Evolutionary conservation across 2,888 invertebrate genomes (phyloP), one percentile per base, ranked within the genome.

Genomic region (Leptarthrus brevirostris): DNA sequence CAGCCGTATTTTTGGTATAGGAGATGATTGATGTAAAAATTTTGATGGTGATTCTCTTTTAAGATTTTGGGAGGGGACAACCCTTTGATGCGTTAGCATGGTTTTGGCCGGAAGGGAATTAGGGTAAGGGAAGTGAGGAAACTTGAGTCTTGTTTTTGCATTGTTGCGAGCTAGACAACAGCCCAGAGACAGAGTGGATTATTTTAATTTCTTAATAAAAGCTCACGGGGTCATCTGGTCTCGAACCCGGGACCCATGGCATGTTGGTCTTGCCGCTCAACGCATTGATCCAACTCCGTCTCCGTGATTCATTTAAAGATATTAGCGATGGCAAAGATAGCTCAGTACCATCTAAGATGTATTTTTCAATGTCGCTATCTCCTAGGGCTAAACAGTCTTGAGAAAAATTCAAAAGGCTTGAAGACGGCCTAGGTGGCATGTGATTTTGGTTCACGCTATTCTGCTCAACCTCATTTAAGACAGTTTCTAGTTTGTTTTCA

Each of bases 1-100:
- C 49, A 49, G 22, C 49, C 5, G 49, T 49, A 49, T 49, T 49
- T 49, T 49, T 49, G 49, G 18, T 49, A 49, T 49, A 49, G 49
- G 49, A 49, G 49, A 49, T 49, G 49, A 49, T 14, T 49, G 49
- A 49, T 49, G 49, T 49, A 49, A 49, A 49, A 49, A 49, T 49
- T 49, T 49, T 16, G 49, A 2, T 49, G 0, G 40, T 12, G 40
- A 10, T 40, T 40, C 40, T 44, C 12, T 44, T 44, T 44, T 4
- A 44, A 44, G 44, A 44, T 30, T 30, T 30, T 30, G 30, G 8
- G n/a, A n/a, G n/a, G n/a, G n/a, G n/a, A n/a, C n/a, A n/a, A n/a
- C n/a, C n/a, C n/a, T n/a, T n/a, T n/a, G n/a, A n/a, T n/a, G n/a
- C n/a, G n/a, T n/a, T n/a, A n/a, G n/a, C n/a, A n/a, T n/a, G n/a